Base-by-base conservation (phyloP, 2,888 invertebrate genomes). In the Cheilosia vulpina region DNA sequence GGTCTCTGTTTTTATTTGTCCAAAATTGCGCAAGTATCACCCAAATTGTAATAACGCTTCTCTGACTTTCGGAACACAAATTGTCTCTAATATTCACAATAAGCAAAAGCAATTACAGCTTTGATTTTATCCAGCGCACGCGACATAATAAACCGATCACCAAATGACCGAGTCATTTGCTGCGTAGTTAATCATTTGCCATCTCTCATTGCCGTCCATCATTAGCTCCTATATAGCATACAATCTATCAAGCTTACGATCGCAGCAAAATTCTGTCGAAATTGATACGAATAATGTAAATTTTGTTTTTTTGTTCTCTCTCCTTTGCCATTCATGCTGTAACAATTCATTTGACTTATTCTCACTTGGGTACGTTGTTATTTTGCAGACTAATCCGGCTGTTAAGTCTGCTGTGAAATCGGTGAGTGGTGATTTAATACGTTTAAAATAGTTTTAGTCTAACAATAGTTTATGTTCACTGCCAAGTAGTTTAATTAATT, bases 401-500 rank as follows among this genome's bases (percentile, higher is more conserved):
- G 95, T 98, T 93, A 97, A 97, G 94, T 96, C 96, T 92, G 98
- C 98, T 90, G 97, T 98, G 81, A 97, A 97, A 94, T 96, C 97
- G 94, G 98, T 98, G 95, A 97, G 96, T 96, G 91, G 90, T 89
- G 80, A 80, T 84, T 88, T 31, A 19, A 41, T 47, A 50, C 53
- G n/a, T 45, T 58, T 58, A 9, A n/a, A 27, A 34, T 53, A 15
- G 34, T 77, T 66, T 58, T 52, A 77, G 43, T 55, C 41, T 81
- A 71, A 84, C 68, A 69, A 52, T 77, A 31, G 53, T 9, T 19
- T n/a, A 27, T 65, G 58, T 79, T 65, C 13, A 69, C 17, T 13
- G 77, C 53, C 34, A 53, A 52, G 66, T 78, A 78, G 72, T 55
- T 19, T 55, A 15, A 15, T 9, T 43, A 41, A 24, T 4, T 60